These are phyloP conservation scores for Alligator mississippiensis DNA, from an alignment of 2,113 vertebrate species.

Conservation along the genomic window DNA sequence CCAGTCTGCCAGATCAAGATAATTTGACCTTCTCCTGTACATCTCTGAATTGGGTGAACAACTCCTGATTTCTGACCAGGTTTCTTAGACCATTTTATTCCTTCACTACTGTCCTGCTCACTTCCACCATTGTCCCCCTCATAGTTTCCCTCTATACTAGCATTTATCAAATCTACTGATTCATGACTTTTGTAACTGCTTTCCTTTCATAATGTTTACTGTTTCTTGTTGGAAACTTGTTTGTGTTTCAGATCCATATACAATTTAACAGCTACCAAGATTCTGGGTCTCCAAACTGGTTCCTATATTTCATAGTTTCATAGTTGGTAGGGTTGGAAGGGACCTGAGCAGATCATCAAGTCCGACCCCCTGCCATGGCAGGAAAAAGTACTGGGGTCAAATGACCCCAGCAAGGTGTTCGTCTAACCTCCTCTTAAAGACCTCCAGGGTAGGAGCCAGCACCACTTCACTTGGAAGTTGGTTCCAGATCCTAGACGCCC, in stretches of 20 bases:
- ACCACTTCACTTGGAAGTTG: no score
- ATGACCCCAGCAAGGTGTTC: no score
- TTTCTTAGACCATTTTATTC: not conserved
- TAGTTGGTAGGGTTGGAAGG: no score
- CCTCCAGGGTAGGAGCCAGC: no score
- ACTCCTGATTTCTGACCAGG: not conserved
- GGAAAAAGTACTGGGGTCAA: no score
- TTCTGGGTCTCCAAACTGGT: not conserved
- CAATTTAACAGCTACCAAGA: not conserved
- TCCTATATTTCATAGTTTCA: not conserved
- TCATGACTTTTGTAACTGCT: not conserved
- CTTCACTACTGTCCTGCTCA: no score
- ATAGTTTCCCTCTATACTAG: not conserved
- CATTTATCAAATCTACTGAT: not conserved
- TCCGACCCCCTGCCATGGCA: no score
- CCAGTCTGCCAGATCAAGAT: no score
- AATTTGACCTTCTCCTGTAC: no score
- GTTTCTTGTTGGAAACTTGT: not conserved
- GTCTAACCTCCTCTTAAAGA: no score
- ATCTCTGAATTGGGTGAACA: not conserved
- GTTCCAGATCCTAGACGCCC: no score
- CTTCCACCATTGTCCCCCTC: not conserved
- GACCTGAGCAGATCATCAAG: no score
- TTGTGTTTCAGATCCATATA: not conserved
- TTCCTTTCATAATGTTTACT: not conserved